A percentile compares a stretch with the other conserved stretches of the same genome.
phyloP scores from a whole-genome alignment of 2,888 invertebrate genomes.

The Amblyjoppa fuscipennis region DNA sequence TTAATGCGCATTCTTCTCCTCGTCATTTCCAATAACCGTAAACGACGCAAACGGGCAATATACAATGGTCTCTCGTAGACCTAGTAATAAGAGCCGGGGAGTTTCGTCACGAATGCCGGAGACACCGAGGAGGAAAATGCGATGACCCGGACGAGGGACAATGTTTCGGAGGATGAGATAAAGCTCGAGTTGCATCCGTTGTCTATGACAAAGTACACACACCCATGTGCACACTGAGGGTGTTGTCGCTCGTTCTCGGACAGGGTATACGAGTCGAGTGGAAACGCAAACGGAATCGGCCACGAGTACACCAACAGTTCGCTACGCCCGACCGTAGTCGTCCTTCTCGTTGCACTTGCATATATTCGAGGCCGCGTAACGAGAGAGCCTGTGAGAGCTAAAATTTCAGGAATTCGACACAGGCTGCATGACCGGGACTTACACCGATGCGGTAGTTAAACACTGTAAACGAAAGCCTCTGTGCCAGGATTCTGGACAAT shows the following conservation, averaged over 20 bases:
- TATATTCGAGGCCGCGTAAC: neutral
- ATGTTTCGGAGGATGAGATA: neutral
- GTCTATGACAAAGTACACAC: conserved; percentile 40
- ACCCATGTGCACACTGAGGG: neutral
- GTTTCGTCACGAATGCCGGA: conserved; percentile 2
- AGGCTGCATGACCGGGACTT: neutral
- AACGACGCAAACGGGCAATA: conserved; percentile 45
- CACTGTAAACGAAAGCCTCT: neutral
- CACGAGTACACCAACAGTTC: conserved; percentile 30
- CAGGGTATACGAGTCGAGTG: conserved; percentile 37
- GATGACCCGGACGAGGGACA: neutral
- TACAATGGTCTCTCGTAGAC: conserved; percentile 5
- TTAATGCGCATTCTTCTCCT: conserved; percentile 40
- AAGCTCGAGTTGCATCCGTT: conserved; percentile 11
- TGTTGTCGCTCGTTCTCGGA: neutral
- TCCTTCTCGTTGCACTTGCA: neutral
- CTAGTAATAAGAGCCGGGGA: conserved; percentile 11
- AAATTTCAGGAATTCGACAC: conserved; percentile 3
- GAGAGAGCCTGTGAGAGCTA: neutral
- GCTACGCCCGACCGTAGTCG: neutral
- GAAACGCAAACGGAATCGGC: conserved; percentile 57
- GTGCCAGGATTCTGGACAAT: neutral
- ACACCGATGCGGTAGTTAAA: neutral
- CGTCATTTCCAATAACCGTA: conserved; percentile 62
- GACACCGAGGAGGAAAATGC: conserved; percentile 5